Evolutionary conservation across 1,140 invertebrate genomes (phyloP).

Genomic region (Holcopasites calliopsidis): DNA sequence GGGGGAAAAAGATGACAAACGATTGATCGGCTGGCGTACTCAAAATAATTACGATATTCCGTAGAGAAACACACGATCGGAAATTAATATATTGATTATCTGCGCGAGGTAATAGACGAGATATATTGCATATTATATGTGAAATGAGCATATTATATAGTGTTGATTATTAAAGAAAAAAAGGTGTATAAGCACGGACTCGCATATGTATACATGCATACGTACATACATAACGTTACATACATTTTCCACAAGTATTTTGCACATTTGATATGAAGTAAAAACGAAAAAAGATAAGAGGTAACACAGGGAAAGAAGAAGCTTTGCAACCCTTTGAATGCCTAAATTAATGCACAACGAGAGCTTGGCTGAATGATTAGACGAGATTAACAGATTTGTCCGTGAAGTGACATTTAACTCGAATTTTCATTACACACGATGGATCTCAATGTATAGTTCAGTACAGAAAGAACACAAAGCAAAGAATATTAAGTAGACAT

Average conservation of each 20-base stretch:
- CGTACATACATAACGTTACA: slow-evolving; percentile 66
- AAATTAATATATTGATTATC: slow-evolving; percentile 77
- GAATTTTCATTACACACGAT: neutral
- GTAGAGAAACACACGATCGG: slow-evolving; percentile 71
- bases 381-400: neutral
- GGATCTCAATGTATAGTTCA: neutral
- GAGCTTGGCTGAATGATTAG: slow-evolving; percentile 54
- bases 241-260: slow-evolving; percentile 79
- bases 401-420: neutral
- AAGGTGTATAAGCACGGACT: slow-evolving; percentile 58
- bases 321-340: slow-evolving; percentile 63
- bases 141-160: slow-evolving; percentile 73
- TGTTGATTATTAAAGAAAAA: slow-evolving; percentile 70
- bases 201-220: slow-evolving; percentile 62
- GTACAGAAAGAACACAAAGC: neutral
- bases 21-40: slow-evolving; percentile 75
- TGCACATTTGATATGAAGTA: slow-evolving; percentile 77
- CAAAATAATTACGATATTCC: slow-evolving; percentile 74
- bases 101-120: slow-evolving; percentile 68
- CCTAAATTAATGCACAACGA: slow-evolving; percentile 63
- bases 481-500: neutral
- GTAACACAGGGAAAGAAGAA: slow-evolving; percentile 46
- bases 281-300: slow-evolving; percentile 44
- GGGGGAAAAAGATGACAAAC: too few relatives aligned
- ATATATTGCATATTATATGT: slow-evolving; percentile 62